Percentiles rank a stretch among this genome's conserved stretches.
phyloP scores from a whole-genome alignment of 1,140 invertebrate species.

The Stegodyphus mimosarum region DNA sequence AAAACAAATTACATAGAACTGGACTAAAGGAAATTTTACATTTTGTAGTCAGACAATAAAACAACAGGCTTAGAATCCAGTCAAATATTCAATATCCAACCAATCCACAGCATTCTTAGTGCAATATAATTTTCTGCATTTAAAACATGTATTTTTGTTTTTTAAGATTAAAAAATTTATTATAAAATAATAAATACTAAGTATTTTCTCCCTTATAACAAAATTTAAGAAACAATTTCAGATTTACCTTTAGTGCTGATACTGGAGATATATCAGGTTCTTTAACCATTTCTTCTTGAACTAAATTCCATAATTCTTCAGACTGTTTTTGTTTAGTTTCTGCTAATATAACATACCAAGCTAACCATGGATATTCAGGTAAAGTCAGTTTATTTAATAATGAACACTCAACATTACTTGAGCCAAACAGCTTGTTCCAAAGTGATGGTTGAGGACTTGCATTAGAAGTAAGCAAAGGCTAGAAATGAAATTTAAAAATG shows the following conservation, averaged over 20 bases:
- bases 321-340: conserved; percentile 35
- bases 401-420: conserved; percentile 6
- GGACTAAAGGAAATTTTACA: too few species aligned
- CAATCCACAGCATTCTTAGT: too few species aligned
- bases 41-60: too few species aligned
- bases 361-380: conserved; percentile 41
- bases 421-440: conserved; percentile 11
- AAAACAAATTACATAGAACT: too few species aligned
- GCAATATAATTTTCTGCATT: too few species aligned
- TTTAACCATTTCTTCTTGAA: conserved; percentile 26
- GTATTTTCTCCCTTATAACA: too few species aligned
- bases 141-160: too few species aligned
- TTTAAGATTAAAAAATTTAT: too few species aligned
- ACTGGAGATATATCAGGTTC: neutral
- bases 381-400: conserved; percentile 24
- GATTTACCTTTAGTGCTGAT: conserved; percentile 22
- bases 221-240: too few species aligned
- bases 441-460: neutral
- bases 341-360: conserved; percentile 30
- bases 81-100: too few species aligned
- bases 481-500: neutral
- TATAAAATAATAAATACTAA: too few species aligned
- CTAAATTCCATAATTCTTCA: conserved; percentile 33
- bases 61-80: too few species aligned
- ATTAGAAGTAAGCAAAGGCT: conserved; percentile 14